phyloP scores from a whole-genome alignment of 1,140 invertebrate species.

The Trinorchestia longiramus region DNA sequence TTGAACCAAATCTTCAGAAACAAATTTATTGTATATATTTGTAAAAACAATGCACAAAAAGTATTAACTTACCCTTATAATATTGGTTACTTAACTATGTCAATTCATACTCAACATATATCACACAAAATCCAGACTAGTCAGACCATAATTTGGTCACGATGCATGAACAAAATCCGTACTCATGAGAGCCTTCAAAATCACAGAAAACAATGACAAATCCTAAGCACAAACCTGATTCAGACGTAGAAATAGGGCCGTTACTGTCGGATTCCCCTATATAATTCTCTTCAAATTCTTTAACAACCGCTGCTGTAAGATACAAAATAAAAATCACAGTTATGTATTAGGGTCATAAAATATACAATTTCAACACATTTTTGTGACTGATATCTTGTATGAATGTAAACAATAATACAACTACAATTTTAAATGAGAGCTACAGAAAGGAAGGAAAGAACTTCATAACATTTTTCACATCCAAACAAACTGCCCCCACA shows the following conservation, averaged over 20 bases:
- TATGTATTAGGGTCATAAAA: too few relatives aligned
- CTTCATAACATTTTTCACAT: too few relatives aligned
- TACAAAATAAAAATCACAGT: neutral
- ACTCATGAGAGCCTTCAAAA: neutral
- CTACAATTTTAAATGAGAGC: too few relatives aligned
- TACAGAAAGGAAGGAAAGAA: too few relatives aligned
- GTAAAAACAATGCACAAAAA: neutral
- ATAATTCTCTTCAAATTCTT: constrained; percentile 38
- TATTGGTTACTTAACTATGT: neutral
- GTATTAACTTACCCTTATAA: neutral
- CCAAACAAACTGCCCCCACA: too few relatives aligned
- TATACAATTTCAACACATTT: too few relatives aligned
- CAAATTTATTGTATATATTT: neutral
- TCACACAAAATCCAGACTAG: neutral
- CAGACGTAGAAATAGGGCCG: constrained; percentile 6
- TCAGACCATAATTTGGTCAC: neutral
- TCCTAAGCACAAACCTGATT: neutral
- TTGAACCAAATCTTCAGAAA: neutral
- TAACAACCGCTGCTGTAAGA: constrained; percentile 34
- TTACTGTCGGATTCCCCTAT: constrained; percentile 21
- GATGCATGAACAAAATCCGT: neutral
- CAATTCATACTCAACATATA: neutral
- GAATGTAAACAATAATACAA: too few relatives aligned
- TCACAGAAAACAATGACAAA: neutral
- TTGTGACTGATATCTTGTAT: too few relatives aligned